Evolutionary conservation across 2,797 vertebrate genomes (phyloP).

Genomic region (Trichosurus vulpecula): DNA sequence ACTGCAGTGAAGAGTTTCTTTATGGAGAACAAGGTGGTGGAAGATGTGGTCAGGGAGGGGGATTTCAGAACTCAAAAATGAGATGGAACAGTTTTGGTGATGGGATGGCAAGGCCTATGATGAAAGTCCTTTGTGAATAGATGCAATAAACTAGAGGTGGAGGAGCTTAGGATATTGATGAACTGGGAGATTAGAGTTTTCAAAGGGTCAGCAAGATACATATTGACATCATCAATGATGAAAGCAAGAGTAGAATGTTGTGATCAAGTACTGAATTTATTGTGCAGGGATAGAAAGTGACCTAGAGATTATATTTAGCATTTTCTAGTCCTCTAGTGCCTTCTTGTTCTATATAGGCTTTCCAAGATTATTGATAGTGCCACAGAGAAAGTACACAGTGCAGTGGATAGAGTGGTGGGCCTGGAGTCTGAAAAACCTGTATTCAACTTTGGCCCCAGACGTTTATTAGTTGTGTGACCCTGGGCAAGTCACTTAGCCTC

Average conservation of each 20-base stretch:
- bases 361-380: not conserved
- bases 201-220: not conserved
- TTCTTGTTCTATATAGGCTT: not conserved
- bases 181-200: not conserved
- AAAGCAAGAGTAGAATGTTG: not conserved
- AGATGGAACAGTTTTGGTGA: not conserved
- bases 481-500: not conserved
- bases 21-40: not conserved
- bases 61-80: not conserved
- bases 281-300: not conserved
- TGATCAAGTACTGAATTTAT: not conserved
- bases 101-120: not conserved
- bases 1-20: not conserved
- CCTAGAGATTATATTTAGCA: not conserved
- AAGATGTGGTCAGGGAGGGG: not conserved
- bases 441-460: not conserved
- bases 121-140: not conserved
- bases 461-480: not conserved
- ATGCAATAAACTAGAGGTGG: not conserved
- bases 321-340: not conserved
- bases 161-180: not conserved
- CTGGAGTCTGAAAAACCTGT: not conserved
- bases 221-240: not conserved
- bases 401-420: not conserved
- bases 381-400: not conserved